phyloP scores from a whole-genome alignment of 2,888 invertebrate species.

The Micropterix aruncella region DNA sequence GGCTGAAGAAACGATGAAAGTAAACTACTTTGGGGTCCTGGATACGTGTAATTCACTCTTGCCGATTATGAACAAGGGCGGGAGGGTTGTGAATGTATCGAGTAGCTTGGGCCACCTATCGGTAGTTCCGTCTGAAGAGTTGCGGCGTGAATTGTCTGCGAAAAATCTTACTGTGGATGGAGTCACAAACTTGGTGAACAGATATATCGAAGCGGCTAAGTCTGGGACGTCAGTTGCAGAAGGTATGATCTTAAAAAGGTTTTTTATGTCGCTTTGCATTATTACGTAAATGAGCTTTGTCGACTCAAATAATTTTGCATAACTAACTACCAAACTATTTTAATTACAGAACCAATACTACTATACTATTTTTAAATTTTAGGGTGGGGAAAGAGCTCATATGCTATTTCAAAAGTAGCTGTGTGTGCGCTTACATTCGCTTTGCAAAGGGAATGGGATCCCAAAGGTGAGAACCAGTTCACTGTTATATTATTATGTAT shows the following conservation, averaged over 20 bases:
- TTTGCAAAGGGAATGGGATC: too few relatives aligned
- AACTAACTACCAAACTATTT: too few relatives aligned
- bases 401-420: constrained; percentile 57
- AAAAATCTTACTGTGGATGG: constrained; percentile 20
- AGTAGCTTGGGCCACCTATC: constrained; percentile 50
- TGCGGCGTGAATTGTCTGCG: constrained; percentile 21
- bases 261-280: too few relatives aligned
- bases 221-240: constrained; percentile 20
- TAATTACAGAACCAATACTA: too few relatives aligned
- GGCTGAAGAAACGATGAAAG: constrained; percentile 45
- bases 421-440: constrained; percentile 50
- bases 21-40: constrained; percentile 53
- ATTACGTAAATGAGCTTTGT: too few relatives aligned
- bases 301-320: too few relatives aligned
- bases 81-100: constrained; percentile 58
- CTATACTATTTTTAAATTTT: too few relatives aligned
- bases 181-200: constrained; percentile 39
- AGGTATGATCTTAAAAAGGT: too few relatives aligned
- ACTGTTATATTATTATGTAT: too few relatives aligned
- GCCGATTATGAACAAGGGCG: constrained; percentile 49
- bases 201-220: constrained; percentile 39
- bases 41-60: constrained; percentile 48
- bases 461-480: constrained; percentile 38
- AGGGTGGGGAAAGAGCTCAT: constrained; percentile 41
- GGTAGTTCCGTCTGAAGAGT: constrained; percentile 33